Conservation (phyloP, 1,140 invertebrate species). For the Cataglyphis hispanica region DNA sequence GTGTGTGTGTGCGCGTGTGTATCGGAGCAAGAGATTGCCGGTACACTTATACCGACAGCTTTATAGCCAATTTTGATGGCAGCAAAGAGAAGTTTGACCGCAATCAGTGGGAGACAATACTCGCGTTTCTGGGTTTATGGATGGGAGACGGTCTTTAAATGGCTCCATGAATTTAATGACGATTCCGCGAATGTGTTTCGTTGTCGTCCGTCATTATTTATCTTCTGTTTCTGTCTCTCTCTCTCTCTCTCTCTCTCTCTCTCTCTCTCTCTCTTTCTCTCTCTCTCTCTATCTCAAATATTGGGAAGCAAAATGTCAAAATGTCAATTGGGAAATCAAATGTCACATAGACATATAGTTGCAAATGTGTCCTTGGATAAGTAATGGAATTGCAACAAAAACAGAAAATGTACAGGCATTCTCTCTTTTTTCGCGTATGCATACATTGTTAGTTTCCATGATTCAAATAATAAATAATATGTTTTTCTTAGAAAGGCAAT, state of each 20-base stretch:
- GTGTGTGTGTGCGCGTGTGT: too few relatives aligned
- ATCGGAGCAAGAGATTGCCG: constrained; percentile 13
- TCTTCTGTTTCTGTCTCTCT: background rate
- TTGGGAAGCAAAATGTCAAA: background rate
- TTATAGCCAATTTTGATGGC: constrained; percentile 56
- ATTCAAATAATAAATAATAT: too few relatives aligned
- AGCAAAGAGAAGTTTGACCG: background rate
- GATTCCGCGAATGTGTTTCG: background rate
- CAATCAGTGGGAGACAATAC: constrained; percentile 31
- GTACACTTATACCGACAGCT: constrained; percentile 22
- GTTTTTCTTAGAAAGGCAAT: too few relatives aligned
- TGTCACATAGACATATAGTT: background rate
- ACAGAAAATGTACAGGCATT: too few relatives aligned
- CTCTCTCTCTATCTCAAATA: background rate
- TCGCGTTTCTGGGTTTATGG: constrained; percentile 64
- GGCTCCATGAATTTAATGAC: constrained; percentile 43
- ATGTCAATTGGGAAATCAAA: background rate
- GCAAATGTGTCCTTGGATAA: too few relatives aligned
- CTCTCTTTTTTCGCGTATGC: too few relatives aligned
- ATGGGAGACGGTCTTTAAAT: constrained; percentile 43
- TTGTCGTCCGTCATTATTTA: background rate
- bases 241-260: background rate
- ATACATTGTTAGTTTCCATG: too few relatives aligned
- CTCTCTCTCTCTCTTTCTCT: background rate
- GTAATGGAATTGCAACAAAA: too few relatives aligned